Evolutionary conservation across 2,797 vertebrate genomes (phyloP), one percentile per base, ranked within the genome.

Genomic region (Nasua narica): DNA sequence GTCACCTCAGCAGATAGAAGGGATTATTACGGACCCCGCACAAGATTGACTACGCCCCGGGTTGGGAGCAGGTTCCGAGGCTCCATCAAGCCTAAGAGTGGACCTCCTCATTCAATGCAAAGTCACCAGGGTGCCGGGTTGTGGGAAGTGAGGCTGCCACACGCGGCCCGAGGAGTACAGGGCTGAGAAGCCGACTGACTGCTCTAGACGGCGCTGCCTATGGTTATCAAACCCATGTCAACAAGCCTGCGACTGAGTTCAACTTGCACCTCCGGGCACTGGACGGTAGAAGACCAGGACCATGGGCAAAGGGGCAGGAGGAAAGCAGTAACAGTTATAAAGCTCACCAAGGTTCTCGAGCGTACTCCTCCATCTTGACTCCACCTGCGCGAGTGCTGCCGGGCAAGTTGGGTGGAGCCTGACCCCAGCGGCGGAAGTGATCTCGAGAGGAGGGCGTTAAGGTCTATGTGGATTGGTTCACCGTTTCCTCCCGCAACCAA

Each of bases 321-420:
- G 43, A 13, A 37, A 32, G 25, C 18, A 67, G 56, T 35, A 32
- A 2, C 27, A 40, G 40, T 16, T 32, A 25, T 0, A 7, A 10
- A 0, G 8, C 99, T 99, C 97, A 99, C 99, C 99, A 99, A 1
- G 99, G 99, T 48, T 99, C 99, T 32, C 99, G 99, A 16, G 99
- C 99, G 96, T 99, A 99, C 79, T 99, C 99, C 99, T 99, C 99
- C 99, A 99, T 99, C 99, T 99, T 99, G 95, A 25, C 48, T 90
- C 32, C 25, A 7, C 74, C 11, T 6, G 82, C 94, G 67, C 43
- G 40, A 54, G 94, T 12, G 74, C 67, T 1, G 25, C 94, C 54
- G n/a, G 84, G 86, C 56, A 3, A 37, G 40, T 19, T 0, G 72
- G 94, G 77, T 43, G 87, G 92, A 77, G 87, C 89, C 58, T 72